These are phyloP conservation scores for Stylophora pistillata DNA, from an alignment of 64 coral and sea anemone species.

Conservation along the genomic window DNA sequence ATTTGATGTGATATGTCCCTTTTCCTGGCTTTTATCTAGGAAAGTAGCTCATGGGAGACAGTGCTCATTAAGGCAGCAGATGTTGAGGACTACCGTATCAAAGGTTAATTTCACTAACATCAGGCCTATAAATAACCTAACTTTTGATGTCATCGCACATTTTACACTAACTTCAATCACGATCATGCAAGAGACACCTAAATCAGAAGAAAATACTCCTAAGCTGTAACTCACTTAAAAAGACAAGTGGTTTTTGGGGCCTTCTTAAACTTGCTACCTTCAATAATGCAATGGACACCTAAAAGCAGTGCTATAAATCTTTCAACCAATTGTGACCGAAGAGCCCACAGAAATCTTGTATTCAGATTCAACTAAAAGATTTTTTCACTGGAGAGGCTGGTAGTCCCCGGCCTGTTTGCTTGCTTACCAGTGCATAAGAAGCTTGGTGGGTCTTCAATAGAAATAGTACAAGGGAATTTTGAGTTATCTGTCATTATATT, in stretches of 20 bases:
- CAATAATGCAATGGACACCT: neutral
- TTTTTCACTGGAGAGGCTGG: neutral
- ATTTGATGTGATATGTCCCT: too few species aligned
- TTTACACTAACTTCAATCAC: too few species aligned
- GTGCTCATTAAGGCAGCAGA: slow-evolving; percentile 12
- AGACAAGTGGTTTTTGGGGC: too few species aligned
- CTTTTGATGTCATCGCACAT: too few species aligned
- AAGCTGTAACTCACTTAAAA: too few species aligned
- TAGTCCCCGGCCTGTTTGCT: neutral
- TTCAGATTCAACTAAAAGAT: too few species aligned
- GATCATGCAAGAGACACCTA: too few species aligned
- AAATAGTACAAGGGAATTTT: neutral
- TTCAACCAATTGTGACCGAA: too few species aligned
- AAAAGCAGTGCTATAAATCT: too few species aligned
- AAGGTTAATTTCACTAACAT: neutral
- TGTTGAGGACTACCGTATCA: slow-evolving; percentile 31
- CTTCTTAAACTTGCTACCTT: too few species aligned
- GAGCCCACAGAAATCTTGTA: too few species aligned
- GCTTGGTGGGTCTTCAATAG: neutral
- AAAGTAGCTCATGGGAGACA: slow-evolving; percentile 22
- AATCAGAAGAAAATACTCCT: too few species aligned
- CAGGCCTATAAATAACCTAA: neutral
- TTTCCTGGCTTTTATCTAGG: neutral
- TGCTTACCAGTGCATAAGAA: neutral
- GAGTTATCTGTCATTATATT: neutral